Conservation (phyloP, 2,888 invertebrate genomes). For the Andrena bicolor region DNA sequence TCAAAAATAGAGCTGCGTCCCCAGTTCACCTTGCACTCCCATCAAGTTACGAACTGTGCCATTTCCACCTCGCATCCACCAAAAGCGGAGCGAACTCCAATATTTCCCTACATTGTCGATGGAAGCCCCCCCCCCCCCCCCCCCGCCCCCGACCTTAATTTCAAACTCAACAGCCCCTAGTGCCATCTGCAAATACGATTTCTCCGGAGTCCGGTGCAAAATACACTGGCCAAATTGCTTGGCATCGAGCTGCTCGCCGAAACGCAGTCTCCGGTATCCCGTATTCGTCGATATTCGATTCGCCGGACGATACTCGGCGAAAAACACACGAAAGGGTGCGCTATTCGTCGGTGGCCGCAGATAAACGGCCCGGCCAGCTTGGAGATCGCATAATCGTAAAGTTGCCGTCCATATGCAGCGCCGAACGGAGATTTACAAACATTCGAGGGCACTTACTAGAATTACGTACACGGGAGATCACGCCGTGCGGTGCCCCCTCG, state of each 20-base stretch:
- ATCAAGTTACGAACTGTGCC: no score
- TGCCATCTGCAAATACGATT: neutral
- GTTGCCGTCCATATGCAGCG: conserved; percentile 44
- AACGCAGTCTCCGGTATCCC: conserved; percentile 11
- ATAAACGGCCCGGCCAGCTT: conserved; percentile 31
- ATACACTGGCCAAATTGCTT: neutral
- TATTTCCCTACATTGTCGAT: no score
- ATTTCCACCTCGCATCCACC: no score
- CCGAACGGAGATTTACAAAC: conserved; percentile 66
- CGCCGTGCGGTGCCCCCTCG: conserved; percentile 35
- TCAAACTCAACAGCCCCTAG: no score
- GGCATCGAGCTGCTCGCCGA: neutral
- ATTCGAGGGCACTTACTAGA: conserved; percentile 69
- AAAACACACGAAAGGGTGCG: conserved; percentile 20
- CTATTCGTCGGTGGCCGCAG: conserved; percentile 21
- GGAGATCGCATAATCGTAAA: conserved; percentile 65
- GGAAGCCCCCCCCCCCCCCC: no score
- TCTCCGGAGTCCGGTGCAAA: neutral
- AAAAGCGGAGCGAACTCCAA: no score
- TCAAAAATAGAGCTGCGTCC: no score
- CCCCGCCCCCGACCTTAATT: no score
- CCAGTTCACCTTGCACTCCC: no score
- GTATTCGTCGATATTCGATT: neutral
- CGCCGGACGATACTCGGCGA: neutral
- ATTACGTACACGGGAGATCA: conserved; percentile 64